These are phyloP conservation scores for Bellardia bayeri DNA, from an alignment of 2,888 invertebrate species.

Conservation along the genomic window DNA sequence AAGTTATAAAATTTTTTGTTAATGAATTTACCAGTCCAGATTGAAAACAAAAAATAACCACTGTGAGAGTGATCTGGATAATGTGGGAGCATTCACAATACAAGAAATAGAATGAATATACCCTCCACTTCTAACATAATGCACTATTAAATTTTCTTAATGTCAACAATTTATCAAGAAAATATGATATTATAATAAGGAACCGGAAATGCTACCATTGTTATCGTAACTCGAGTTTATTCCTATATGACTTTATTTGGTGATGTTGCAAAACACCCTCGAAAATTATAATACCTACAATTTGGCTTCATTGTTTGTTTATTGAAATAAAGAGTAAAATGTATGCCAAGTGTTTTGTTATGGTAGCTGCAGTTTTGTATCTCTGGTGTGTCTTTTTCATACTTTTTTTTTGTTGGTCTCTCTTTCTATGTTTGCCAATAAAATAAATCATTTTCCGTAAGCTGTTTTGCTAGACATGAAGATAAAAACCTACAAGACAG, in stretches of 20 bases:
- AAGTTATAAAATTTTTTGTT: too few relatives aligned
- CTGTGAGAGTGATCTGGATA: too few relatives aligned
- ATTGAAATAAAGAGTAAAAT: constrained; percentile 20
- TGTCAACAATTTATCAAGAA: too few relatives aligned
- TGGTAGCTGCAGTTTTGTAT: constrained; percentile 49
- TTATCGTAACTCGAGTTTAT: too few relatives aligned
- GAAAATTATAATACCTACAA: not conserved
- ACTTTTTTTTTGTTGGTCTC: not conserved
- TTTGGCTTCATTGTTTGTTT: not conserved
- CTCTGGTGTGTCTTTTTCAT: constrained; percentile 22
- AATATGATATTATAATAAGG: too few relatives aligned
- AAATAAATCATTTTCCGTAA: constrained; percentile 62
- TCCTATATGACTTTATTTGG: not conserved
- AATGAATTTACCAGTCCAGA: too few relatives aligned
- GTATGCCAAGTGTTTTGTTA: constrained; percentile 51
- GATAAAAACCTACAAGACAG: constrained; percentile 47
- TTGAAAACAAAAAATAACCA: too few relatives aligned
- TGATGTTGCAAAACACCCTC: not conserved
- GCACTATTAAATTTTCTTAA: too few relatives aligned
- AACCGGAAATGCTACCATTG: too few relatives aligned
- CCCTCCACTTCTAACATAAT: too few relatives aligned
- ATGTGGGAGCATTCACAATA: too few relatives aligned
- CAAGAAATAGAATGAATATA: too few relatives aligned
- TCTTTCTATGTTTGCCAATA: constrained; percentile 56
- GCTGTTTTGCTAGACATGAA: constrained; percentile 50